Evolutionary conservation across 2,888 invertebrate species (phyloP).

Genomic region (Caenorhabditis angaria): DNA sequence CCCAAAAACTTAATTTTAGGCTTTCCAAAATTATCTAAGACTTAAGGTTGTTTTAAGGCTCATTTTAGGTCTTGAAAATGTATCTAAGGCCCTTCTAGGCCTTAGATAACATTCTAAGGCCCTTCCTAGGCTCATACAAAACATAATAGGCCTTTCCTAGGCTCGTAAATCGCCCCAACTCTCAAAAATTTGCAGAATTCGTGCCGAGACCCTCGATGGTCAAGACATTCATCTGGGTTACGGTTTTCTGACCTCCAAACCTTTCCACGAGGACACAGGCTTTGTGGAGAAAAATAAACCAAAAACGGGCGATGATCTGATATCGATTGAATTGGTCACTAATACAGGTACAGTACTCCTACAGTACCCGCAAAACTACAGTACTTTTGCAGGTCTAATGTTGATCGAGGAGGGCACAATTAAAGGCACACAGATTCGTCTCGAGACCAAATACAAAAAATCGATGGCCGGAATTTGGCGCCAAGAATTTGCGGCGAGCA

Average conservation of each 20-base stretch:
- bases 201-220: slow-evolving; percentile 56
- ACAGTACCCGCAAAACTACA: not conserved
- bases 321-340: slow-evolving; percentile 65
- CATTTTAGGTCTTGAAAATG: no score
- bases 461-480: slow-evolving; percentile 40
- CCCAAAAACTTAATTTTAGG: no score
- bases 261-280: slow-evolving; percentile 66
- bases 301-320: slow-evolving; percentile 55
- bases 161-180: no score
- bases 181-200: slow-evolving; percentile 23
- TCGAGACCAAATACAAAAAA: slow-evolving; percentile 57
- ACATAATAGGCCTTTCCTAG: no score
- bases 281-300: slow-evolving; percentile 63
- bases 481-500: slow-evolving; percentile 24
- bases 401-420: slow-evolving; percentile 68
- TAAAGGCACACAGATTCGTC: slow-evolving; percentile 45
- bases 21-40: no score
- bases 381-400: slow-evolving; percentile 55
- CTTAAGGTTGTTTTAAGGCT: no score
- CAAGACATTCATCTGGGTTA: slow-evolving; percentile 58
- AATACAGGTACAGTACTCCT: slow-evolving; percentile 55
- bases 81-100: no score
- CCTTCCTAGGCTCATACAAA: no score
- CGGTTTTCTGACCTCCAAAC: slow-evolving; percentile 67
- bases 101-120: no score